Base-by-base conservation (phyloP, 2,797 vertebrate species). In the Zenarchopterus dispar region DNA sequence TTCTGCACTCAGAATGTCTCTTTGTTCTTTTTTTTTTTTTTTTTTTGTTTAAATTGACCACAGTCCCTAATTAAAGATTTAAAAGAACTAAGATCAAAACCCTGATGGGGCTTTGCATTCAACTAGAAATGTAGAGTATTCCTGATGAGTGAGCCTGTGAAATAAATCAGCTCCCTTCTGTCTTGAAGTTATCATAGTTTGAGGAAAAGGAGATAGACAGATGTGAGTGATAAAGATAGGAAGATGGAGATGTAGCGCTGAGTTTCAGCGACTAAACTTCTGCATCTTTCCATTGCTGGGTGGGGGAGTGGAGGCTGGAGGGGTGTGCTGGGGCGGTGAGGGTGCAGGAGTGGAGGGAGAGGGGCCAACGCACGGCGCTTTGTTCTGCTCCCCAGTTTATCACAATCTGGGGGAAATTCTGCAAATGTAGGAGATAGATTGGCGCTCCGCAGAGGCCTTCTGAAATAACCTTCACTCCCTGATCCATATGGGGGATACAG, bases 361-460 rank as follows among this genome's bases (percentile, higher is more conserved):
- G 63, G 36, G 72, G 65, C 44, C 80, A 59, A 59, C 45, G 59
- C 92, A 70, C 62, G 86, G 68, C 85, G 91, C 95, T 96, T 96
- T 95, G 95, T 96, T 95, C 94, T 95, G 87, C 88, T 86, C 91
- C 91, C 93, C 87, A 91, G 92, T 84, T 93, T 68, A 47, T 92
- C 91, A 89, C 90, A 80, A 94, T 92, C 93, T 95, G 93, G 92
- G 36, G 49, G 95, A 93, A 96, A 95, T 95, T 95, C 93, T 93
- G 91, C 93, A 95, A 91, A 94, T 74, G 89, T 90, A 94, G 94
- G 93, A 94, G 94, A 95, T 94, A 94, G 94, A 95, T 94, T 93
- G 94, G 90, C 56, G 86, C 87, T 94, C 94, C 92, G 79, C 88
- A 87, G 94, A 95, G 94, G 89, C 86, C 89, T 89, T 69, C 90